Evolutionary conservation across 2,113 vertebrate genomes (phyloP).

Genomic region (Platycercus adscitus): DNA sequence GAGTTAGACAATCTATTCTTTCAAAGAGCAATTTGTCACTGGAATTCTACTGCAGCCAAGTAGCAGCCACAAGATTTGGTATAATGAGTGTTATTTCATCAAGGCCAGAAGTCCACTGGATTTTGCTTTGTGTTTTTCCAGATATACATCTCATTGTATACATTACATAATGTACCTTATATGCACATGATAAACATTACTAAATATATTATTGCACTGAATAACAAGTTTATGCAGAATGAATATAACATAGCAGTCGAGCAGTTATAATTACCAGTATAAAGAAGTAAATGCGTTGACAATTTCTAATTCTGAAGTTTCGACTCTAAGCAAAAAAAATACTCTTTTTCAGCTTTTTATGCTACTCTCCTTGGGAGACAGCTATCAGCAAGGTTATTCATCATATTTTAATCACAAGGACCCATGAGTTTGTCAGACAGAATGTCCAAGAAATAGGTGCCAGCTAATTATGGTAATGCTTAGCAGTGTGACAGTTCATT

Average conservation of each 20-base stretch:
- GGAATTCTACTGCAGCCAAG: not conserved
- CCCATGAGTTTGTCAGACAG: slow-evolving; percentile 17
- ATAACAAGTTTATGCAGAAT: not conserved
- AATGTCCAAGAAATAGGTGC: slow-evolving; percentile 43
- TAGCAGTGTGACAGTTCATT: slow-evolving; percentile 43
- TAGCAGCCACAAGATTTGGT: not conserved
- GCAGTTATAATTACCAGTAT: not conserved
- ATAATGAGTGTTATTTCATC: not conserved
- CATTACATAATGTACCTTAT: not conserved
- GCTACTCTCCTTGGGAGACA: not conserved
- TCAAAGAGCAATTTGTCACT: not conserved
- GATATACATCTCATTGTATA: not conserved
- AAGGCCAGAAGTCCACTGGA: not conserved
- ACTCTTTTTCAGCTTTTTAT: not conserved
- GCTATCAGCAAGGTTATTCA: slow-evolving; percentile 33
- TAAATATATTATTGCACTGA: not conserved
- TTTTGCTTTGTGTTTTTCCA: not conserved
- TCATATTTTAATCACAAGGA: slow-evolving; percentile 43
- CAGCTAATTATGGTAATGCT: slow-evolving; percentile 51
- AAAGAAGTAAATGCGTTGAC: not conserved
- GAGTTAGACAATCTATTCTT: not conserved
- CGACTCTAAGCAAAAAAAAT: not conserved
- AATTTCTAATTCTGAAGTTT: slow-evolving; percentile 1
- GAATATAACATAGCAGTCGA: not conserved
- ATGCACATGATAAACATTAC: not conserved